phyloP scores from a whole-genome alignment of 2,113 vertebrate species.

The Panurus biarmicus region DNA sequence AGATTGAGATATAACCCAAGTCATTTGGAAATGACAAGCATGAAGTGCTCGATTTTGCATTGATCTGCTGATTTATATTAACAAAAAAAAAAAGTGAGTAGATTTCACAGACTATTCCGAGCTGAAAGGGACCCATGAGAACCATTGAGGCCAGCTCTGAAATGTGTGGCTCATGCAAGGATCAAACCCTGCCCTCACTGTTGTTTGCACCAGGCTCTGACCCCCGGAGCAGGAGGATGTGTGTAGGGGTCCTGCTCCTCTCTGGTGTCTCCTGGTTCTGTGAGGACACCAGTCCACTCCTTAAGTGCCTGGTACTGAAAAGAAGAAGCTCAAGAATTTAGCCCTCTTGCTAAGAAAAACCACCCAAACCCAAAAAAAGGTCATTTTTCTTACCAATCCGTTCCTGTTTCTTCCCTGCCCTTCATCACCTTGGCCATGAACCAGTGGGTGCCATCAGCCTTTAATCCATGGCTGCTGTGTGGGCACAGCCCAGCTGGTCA shows the following conservation, averaged over 20 bases:
- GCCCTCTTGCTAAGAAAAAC: background rate
- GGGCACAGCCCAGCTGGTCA: background rate
- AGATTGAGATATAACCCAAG: background rate
- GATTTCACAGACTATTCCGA: background rate
- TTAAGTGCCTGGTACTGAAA: background rate
- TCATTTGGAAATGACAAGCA: background rate
- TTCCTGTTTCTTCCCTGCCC: background rate
- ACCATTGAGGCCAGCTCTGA: background rate
- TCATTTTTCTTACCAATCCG: background rate
- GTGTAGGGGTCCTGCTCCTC: background rate
- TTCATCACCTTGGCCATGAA: background rate
- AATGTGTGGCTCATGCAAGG: background rate
- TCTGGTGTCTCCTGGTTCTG: background rate
- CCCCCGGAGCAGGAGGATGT: background rate
- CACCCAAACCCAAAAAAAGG: background rate
- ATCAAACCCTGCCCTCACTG: background rate
- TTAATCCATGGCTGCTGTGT: background rate
- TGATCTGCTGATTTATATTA: background rate
- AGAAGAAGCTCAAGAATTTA: background rate
- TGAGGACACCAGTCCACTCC: background rate
- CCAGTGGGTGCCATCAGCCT: background rate
- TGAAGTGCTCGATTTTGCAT: background rate
- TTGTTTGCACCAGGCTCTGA: background rate
- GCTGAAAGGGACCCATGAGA: background rate
- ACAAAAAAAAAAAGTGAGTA: background rate